A percentile compares a stretch with the other conserved stretches of the same genome.
phyloP scores from a whole-genome alignment of 2,113 vertebrate genomes.

The Arenaria interpres region DNA sequence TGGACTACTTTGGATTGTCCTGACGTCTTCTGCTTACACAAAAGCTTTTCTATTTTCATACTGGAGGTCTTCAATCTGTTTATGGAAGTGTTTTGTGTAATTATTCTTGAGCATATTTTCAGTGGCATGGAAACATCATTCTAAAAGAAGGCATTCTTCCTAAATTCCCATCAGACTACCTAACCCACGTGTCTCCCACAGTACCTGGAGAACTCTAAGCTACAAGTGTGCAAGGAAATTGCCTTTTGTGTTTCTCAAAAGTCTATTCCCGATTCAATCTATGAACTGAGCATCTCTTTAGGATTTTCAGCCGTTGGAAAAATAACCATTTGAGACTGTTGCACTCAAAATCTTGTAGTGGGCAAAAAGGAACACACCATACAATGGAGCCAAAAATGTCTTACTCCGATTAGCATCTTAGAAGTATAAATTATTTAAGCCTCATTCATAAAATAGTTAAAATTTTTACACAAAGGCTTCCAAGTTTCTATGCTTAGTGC shows the following conservation, averaged over 20 bases:
- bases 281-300: not conserved
- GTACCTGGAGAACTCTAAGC: not conserved
- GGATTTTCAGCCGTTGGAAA: not conserved
- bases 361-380: not conserved
- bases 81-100: not conserved
- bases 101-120: not conserved
- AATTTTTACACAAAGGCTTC: not conserved
- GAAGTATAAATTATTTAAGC: not conserved
- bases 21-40: not conserved
- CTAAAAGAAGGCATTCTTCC: not conserved
- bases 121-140: not conserved
- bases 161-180: not conserved
- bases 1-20: not conserved
- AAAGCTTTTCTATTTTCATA: not conserved
- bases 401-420: not conserved
- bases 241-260: not conserved
- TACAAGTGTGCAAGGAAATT: not conserved
- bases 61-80: not conserved
- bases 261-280: not conserved
- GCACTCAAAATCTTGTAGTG: not conserved
- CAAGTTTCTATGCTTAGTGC: not conserved
- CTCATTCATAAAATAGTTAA: not conserved
- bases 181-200: not conserved
- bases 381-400: rapidly evolving
- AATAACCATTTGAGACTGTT: not conserved